Percentiles rank a stretch among this genome's conserved stretches.
Evolutionary conservation across 2,888 invertebrate genomes (phyloP).

Genomic region (Calliopum simillimum): DNA sequence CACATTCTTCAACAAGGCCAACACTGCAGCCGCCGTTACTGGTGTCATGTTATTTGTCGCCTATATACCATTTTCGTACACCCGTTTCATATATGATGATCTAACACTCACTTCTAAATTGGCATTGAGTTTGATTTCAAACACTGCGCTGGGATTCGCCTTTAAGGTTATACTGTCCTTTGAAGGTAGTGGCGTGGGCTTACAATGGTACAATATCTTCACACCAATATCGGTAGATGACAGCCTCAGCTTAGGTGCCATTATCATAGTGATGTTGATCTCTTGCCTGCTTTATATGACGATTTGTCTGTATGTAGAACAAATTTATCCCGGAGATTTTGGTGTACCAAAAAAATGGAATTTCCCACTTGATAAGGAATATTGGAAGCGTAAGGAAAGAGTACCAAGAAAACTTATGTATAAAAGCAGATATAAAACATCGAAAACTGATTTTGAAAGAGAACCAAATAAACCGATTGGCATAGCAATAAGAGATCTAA

Average conservation of each 20-base stretch:
- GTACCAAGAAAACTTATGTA: slow-evolving; percentile 31
- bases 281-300: slow-evolving; percentile 70
- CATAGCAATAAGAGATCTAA: slow-evolving; percentile 70
- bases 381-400: slow-evolving; percentile 65
- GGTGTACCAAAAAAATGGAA: slow-evolving; percentile 85
- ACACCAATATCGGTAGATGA: slow-evolving; percentile 73
- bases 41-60: slow-evolving; percentile 80
- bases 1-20: slow-evolving; percentile 82
- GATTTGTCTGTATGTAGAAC: slow-evolving; percentile 85
- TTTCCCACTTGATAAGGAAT: slow-evolving; percentile 74
- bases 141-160: slow-evolving; percentile 81
- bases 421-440: slow-evolving; percentile 17
- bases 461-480: slow-evolving; percentile 63
- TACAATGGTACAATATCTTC: slow-evolving; percentile 69
- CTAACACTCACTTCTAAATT: slow-evolving; percentile 72
- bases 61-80: slow-evolving; percentile 77
- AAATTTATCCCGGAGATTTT: slow-evolving; percentile 83
- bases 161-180: slow-evolving; percentile 77
- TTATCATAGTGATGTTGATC: slow-evolving; percentile 74
- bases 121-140: slow-evolving; percentile 73
- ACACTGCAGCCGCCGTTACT: slow-evolving; percentile 78
- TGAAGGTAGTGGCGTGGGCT: slow-evolving; percentile 74
- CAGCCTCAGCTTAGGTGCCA: slow-evolving; percentile 74
- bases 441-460: slow-evolving; percentile 31
- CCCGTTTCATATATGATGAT: slow-evolving; percentile 74